Evolutionary conservation across 2,888 invertebrate genomes (phyloP).

Genomic region (Limnephilus lunatus): DNA sequence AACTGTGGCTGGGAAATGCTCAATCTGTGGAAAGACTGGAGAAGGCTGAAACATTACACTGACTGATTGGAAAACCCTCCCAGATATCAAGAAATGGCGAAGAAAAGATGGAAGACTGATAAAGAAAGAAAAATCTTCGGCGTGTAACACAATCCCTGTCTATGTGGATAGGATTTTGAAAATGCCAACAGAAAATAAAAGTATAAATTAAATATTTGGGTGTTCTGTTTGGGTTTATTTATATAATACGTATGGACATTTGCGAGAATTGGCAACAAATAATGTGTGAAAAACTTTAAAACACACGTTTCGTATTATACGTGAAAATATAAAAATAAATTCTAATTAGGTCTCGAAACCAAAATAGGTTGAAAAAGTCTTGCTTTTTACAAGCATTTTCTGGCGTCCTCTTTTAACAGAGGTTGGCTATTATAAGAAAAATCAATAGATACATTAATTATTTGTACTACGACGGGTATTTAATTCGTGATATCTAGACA

Average conservation of each 20-base stretch:
- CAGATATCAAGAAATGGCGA: not conserved
- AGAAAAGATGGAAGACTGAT: conserved; percentile 4
- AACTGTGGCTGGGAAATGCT: conserved; percentile 7
- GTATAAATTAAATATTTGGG: not conserved
- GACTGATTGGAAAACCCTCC: conserved; percentile 38
- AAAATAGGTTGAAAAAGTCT: no score
- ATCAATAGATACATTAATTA: no score
- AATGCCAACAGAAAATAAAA: not conserved
- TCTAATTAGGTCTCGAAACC: no score
- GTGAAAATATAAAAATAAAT: no score
- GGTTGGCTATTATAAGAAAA: no score
- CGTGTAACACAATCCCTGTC: conserved; percentile 17
- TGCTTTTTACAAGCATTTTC: no score
- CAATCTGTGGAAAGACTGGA: conserved; percentile 32
- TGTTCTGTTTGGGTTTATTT: not conserved
- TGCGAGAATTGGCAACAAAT: not conserved
- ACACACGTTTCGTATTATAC: no score
- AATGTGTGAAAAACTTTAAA: not conserved
- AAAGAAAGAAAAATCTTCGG: conserved; percentile 3
- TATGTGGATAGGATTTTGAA: not conserved
- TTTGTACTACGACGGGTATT: no score
- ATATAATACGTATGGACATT: not conserved
- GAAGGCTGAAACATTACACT: conserved; percentile 32
- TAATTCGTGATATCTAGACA: no score
- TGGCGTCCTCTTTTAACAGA: no score